Conservation (phyloP, 1,140 invertebrate species). For the Drosophila ercepeae region DNA sequence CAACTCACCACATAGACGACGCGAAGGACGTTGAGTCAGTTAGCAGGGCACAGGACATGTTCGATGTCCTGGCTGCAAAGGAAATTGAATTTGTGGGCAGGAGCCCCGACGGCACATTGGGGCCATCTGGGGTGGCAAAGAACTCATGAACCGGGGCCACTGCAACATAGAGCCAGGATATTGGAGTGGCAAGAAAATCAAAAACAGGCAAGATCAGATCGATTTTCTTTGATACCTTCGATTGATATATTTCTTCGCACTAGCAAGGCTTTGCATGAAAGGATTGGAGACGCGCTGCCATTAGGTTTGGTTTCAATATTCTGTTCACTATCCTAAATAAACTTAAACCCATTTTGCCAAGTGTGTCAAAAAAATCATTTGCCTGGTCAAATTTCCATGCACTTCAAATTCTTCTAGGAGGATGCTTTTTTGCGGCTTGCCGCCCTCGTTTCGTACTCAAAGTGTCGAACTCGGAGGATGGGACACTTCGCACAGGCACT, state of each 20-base stretch:
- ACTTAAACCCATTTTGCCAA: not conserved
- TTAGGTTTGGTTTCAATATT: no score
- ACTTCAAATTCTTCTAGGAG: conserved; percentile 56
- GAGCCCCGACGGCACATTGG: not conserved
- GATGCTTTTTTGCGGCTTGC: conserved; percentile 50
- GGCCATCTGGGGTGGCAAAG: not conserved
- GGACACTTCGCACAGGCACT: conserved; percentile 73
- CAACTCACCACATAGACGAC: conserved; percentile 29
- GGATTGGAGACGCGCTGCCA: no score
- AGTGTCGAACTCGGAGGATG: conserved; percentile 34
- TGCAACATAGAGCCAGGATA: conserved; percentile 37
- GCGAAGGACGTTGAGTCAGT: not conserved
- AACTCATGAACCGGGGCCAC: not conserved
- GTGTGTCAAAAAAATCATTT: conserved; percentile 8
- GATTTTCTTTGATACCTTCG: conserved; percentile 21
- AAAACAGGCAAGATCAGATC: conserved; percentile 12
- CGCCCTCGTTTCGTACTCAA: conserved; percentile 38
- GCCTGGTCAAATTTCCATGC: conserved; percentile 35
- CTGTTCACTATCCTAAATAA: no score
- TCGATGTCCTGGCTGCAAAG: conserved; percentile 57
- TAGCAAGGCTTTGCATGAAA: no score
- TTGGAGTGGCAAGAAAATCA: conserved; percentile 38
- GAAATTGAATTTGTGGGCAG: conserved; percentile 72
- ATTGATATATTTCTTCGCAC: conserved; percentile 20
- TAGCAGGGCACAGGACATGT: conserved; percentile 26